Percentiles rank a stretch among this genome's conserved stretches.
phyloP scores from a whole-genome alignment of 2,113 vertebrate genomes.

The Turnix velox region DNA sequence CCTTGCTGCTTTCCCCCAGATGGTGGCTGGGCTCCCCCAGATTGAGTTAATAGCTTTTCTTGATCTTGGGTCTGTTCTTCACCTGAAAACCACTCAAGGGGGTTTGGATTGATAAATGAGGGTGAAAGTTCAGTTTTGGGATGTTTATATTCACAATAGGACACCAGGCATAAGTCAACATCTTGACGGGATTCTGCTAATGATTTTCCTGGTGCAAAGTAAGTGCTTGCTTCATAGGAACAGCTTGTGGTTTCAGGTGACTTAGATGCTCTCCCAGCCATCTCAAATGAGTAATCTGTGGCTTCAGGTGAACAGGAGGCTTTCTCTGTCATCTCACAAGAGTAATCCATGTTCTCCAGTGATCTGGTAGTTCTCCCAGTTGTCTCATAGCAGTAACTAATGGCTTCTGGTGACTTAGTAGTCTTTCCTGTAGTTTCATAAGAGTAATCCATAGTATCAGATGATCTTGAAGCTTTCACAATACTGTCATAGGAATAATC shows the following conservation, averaged over 20 bases:
- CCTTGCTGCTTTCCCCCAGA: constrained; percentile 83
- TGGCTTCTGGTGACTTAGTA: constrained; percentile 38
- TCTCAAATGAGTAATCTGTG: constrained; percentile 59
- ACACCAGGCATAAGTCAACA: constrained; percentile 91
- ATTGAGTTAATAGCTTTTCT: constrained; percentile 82
- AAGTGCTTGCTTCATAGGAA: constrained; percentile 66
- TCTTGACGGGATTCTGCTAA: constrained; percentile 82
- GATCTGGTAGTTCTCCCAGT: constrained; percentile 51
- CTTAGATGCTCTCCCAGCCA: constrained; percentile 15
- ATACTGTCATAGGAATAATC: constrained; percentile 64
- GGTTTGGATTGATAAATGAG: constrained; percentile 96
- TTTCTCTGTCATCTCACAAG: constrained; percentile 40
- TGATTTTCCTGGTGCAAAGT: constrained; percentile 68
- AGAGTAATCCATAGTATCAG: constrained; percentile 40
- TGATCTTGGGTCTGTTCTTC: constrained; percentile 80
- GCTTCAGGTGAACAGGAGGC: constrained; percentile 33
- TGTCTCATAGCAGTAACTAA: constrained; percentile 60
- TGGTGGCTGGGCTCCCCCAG: constrained; percentile 82
- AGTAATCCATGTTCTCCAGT: constrained; percentile 50
- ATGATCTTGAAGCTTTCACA: constrained; percentile 36
- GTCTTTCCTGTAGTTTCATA: constrained; percentile 59
- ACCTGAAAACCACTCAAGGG: constrained; percentile 90
- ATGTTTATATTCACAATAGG: constrained; percentile 92
- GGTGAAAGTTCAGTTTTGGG: constrained; percentile 95
- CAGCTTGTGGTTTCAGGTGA: constrained; percentile 58